Base-by-base conservation (phyloP, 2,797 vertebrate genomes). In the Cottoperca gobio region DNA sequence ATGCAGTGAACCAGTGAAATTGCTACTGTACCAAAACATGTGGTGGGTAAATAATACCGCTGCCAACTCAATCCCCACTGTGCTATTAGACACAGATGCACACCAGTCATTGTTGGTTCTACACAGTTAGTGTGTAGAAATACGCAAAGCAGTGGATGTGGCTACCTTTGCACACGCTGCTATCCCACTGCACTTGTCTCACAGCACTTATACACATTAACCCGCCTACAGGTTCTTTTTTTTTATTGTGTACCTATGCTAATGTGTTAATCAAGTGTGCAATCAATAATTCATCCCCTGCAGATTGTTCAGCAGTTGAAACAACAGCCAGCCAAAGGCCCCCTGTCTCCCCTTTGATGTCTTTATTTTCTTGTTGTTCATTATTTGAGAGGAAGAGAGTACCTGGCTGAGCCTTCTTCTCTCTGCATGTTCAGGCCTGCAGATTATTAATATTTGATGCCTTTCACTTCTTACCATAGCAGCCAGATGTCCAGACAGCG, bases 271-370 rank as follows among this genome's bases (percentile, higher is more conserved):
- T 91, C 81, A 86, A 81, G 67, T 71, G 76, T 64, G 59, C 33
- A 21, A 79, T 91, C 74, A 84, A 86, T 91, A 84, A 88, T 91
- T 88, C 57, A 90, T 81, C 65, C 72, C 73, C 78, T 76, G 58
- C 71, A 28, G 55, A 61, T 66, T 26, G 35, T 67, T 83, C 45
- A 52, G 66, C 24, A 49, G 73, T 83, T 76, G 53, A 73, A 82
- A 64, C 71, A 75, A 52, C 62, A 69, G 53, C n/a, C 54, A 65
- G 78, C 26, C 74, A 13, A 58, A 59, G 50, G 66, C 72, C 21
- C 70, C 43, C 57, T 24, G 28, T 46, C 58, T 70, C 57, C 12
- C 13, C 59, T 76, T 75, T 81, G 62, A 77, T 75, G 65, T 86
- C 52, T 79, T 69, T 40, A 45, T 71, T 79, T n/a, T n/a, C 19